Evolutionary conservation across 2,888 invertebrate genomes (phyloP).

Genomic region (Pasiphila rectangulata): DNA sequence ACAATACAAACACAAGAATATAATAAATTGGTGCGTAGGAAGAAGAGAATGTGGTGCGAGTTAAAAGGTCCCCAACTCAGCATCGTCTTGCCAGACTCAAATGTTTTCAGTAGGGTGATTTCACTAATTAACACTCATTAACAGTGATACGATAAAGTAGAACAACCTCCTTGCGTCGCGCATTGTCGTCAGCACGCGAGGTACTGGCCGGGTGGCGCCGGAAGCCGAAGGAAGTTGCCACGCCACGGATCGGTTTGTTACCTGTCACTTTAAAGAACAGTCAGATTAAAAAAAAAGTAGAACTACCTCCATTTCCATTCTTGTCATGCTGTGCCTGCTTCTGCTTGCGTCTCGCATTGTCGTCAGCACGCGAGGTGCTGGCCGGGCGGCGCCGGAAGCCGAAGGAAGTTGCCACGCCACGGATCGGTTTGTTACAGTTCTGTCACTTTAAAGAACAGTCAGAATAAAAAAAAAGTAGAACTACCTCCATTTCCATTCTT

Average conservation of each 20-base stretch:
- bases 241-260: slow-evolving; percentile 83
- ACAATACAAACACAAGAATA: too few species aligned
- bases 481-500: slow-evolving; percentile 55
- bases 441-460: too few species aligned
- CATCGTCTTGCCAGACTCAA: too few species aligned
- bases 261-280: too few species aligned
- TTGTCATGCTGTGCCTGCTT: slow-evolving; percentile 67
- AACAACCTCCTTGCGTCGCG: slow-evolving; percentile 63
- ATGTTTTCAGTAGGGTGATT: too few species aligned
- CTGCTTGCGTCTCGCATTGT: slow-evolving; percentile 66
- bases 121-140: too few species aligned
- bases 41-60: too few species aligned
- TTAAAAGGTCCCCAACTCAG: too few species aligned
- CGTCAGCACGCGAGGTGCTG: slow-evolving; percentile 70
- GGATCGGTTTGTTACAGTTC: slow-evolving; percentile 78
- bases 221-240: slow-evolving; percentile 92
- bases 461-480: too few species aligned
- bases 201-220: slow-evolving; percentile 82
- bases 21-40: too few species aligned
- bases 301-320: slow-evolving; percentile 50
- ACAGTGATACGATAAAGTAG: too few species aligned
- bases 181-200: slow-evolving; percentile 70
- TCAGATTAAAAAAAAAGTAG: too few species aligned
- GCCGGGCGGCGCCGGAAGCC: slow-evolving; percentile 87
- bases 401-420: slow-evolving; percentile 91